Evolutionary conservation across 2,797 vertebrate species (phyloP).

Genomic region (Tangara arthus): DNA sequence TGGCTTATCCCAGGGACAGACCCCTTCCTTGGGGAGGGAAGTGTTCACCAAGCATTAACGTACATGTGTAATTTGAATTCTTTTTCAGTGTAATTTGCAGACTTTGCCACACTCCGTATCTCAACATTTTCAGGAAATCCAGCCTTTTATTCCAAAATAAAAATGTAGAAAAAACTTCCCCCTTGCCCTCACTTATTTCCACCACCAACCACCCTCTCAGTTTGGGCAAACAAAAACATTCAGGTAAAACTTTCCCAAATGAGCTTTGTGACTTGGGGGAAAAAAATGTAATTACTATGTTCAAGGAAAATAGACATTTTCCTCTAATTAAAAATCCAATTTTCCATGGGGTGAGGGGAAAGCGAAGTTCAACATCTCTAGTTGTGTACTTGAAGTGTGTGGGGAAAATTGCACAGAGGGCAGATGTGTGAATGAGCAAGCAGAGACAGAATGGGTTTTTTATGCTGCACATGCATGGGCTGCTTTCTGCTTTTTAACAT

Average conservation of each 20-base stretch:
- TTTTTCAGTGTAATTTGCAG: background rate
- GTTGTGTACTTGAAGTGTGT: background rate
- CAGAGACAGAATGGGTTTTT: background rate
- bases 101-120: background rate
- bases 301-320: slow-evolving; percentile 18
- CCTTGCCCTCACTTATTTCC: background rate
- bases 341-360: background rate
- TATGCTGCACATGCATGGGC: background rate
- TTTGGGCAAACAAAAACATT: background rate
- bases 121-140: background rate
- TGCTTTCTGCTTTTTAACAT: background rate
- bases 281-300: background rate
- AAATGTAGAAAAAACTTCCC: background rate
- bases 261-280: background rate
- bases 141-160: background rate
- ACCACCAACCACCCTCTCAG: background rate
- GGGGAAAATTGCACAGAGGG: background rate
- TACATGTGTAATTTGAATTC: background rate
- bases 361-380: background rate
- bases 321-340: slow-evolving; percentile 15
- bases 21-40: background rate
- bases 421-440: background rate
- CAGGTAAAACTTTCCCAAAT: background rate
- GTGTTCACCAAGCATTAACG: background rate
- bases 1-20: background rate